Percentiles rank a stretch among this genome's conserved stretches.
phyloP scores from a whole-genome alignment of 2,113 vertebrate genomes.

The Octodon degus region DNA sequence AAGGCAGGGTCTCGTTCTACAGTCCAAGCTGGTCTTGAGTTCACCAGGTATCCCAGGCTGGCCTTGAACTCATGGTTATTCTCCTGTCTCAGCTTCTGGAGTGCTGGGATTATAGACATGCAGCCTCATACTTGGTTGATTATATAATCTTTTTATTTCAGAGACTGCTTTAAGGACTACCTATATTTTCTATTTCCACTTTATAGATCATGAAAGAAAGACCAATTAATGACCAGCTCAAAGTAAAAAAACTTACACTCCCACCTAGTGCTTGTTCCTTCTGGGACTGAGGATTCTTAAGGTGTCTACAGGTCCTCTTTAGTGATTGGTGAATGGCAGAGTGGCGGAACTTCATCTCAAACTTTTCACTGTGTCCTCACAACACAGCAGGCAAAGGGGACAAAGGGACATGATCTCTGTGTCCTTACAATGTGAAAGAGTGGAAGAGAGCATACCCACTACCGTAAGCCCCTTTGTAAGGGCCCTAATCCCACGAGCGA shows the following conservation, averaged over 20 bases:
- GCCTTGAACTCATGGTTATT: not conserved
- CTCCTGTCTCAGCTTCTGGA: not conserved
- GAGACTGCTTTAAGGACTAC: not conserved
- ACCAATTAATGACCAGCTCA: not conserved
- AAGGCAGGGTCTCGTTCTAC: not conserved
- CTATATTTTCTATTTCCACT: not conserved
- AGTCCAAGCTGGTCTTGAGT: not conserved
- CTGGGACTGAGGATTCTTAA: not conserved
- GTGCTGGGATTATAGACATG: not conserved
- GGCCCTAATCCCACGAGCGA: not conserved
- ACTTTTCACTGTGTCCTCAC: not conserved
- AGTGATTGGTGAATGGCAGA: not conserved
- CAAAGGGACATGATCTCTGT: not conserved
- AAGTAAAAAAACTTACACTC: not conserved
- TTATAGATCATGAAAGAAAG: not conserved
- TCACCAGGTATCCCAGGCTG: not conserved
- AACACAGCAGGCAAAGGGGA: not conserved
- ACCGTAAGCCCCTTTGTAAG: not conserved
- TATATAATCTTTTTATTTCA: not conserved
- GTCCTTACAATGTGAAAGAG: no score
- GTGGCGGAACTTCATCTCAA: not conserved
- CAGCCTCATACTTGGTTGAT: not conserved
- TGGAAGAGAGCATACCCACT: not conserved
- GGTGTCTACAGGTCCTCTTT: not conserved
- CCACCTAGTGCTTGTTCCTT: not conserved